phyloP scores from a whole-genome alignment of 1,140 invertebrate species.

The Drosophila teissieri region DNA sequence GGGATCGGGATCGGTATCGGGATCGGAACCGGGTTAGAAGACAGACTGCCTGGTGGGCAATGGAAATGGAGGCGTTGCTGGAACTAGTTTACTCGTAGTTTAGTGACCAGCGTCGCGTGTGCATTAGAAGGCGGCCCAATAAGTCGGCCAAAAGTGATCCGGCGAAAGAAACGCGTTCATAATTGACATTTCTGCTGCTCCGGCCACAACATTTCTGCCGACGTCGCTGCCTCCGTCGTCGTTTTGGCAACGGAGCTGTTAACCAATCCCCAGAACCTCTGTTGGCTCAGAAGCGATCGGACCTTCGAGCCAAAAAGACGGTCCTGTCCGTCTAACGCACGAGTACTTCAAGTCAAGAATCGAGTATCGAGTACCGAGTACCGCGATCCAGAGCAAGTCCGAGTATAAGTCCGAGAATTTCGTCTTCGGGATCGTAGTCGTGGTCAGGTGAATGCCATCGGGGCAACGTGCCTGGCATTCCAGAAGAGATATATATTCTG shows the following conservation, averaged over 20 bases:
- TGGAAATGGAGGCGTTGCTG: conserved; percentile 44
- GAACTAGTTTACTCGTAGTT: conserved; percentile 62
- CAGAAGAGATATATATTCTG: conserved; percentile 36
- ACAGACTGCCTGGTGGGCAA: conserved; percentile 33
- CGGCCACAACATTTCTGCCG: conserved; percentile 27
- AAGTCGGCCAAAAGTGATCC: conserved; percentile 54
- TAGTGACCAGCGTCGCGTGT: conserved; percentile 27
- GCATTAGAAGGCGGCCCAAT: conserved; percentile 62
- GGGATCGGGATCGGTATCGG: conserved; percentile 14
- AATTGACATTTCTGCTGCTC: conserved; percentile 66
- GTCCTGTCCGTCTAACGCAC: conserved; percentile 68
- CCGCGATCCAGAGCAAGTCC: conserved; percentile 23
- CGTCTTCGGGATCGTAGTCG: conserved; percentile 34
- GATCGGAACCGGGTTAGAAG: conserved; percentile 5
- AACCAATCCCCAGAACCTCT: conserved; percentile 65
- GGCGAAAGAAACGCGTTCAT: conserved; percentile 58
- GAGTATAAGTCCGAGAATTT: conserved; percentile 41
- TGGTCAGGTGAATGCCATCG: conserved; percentile 77
- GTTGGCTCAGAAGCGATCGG: conserved; percentile 76
- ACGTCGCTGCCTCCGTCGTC: conserved; percentile 33
- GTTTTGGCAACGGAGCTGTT: conserved; percentile 63
- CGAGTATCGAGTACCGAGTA: conserved; percentile 24
- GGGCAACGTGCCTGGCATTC: conserved; percentile 75
- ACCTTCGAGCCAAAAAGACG: conserved; percentile 68
- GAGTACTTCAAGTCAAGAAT: neutral